Conservation (phyloP, 2,888 invertebrate species). For the Pyrrhosoma nymphula region DNA sequence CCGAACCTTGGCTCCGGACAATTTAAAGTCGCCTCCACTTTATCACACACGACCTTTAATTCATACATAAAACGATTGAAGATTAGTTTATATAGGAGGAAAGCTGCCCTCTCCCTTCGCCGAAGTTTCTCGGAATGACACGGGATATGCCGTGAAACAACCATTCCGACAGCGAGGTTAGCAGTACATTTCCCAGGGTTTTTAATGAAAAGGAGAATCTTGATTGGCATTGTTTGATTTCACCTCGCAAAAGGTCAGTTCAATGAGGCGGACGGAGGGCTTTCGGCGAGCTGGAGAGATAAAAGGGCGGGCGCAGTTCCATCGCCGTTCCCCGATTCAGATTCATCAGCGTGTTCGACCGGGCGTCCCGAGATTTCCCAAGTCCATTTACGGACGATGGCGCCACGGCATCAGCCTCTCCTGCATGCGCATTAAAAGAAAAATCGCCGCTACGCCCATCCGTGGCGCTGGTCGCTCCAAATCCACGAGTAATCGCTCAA, state of each 20-base stretch:
- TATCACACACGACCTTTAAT: not conserved
- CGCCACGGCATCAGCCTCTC: not conserved
- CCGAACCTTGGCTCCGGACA: not conserved
- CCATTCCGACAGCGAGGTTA: not conserved
- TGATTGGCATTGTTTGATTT: not conserved
- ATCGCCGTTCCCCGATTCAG: not conserved
- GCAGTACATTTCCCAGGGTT: not conserved
- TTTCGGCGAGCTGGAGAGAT: not conserved
- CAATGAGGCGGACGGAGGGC: not conserved
- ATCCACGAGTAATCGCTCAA: conserved; percentile 35
- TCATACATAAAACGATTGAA: not conserved
- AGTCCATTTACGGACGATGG: not conserved
- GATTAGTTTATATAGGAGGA: not conserved
- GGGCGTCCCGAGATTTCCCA: not conserved
- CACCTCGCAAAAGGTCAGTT: not conserved
- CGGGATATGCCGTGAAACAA: not conserved
- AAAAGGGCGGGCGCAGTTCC: not conserved
- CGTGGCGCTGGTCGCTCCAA: conserved; percentile 16
- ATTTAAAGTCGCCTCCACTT: not conserved
- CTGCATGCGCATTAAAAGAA: conserved; percentile 3
- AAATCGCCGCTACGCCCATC: not conserved
- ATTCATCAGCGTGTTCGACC: conserved; percentile 17
- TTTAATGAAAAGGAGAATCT: not conserved
- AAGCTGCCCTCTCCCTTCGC: not conserved
- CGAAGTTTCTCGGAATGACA: not conserved